Base-by-base conservation (phyloP, 2,888 invertebrate species). In the Rotaria magnacalcarata region DNA sequence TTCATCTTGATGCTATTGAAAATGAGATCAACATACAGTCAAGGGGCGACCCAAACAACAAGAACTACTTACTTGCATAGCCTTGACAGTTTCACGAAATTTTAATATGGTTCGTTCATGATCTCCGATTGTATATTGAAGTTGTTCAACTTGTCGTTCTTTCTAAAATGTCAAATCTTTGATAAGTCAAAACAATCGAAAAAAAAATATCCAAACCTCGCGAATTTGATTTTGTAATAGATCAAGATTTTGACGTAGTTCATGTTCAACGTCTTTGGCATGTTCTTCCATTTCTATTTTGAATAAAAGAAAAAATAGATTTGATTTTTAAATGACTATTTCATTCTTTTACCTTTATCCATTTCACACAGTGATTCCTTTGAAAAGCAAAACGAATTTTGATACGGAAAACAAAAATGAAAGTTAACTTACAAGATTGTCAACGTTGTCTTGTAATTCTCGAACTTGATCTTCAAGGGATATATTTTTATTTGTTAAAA, bases 211-310 rank as follows among this genome's bases (percentile, higher is more conserved):
- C 52, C 87, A 85, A 88, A 95, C 94, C 92, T 96, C 96, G 89
- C 95, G 93, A 19, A 95, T 94, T 87, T 94, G 94, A 0, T 94
- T 94, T 88, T 95, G 94, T 0, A 96, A 94, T 92, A 96, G 93
- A 91, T 99, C 98, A 87, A 98, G 91, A 91, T 98, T 97, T 91
- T 97, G 97, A n/a, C 97, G 93, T 87, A 99, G 92, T 90, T 98
- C 98, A 91, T 96, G 93, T 91, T 99, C 98, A 84, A 96, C 92
- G 91, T 98, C 97, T 85, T 96, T 94, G 89, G 96, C 95, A 88
- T 88, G 91, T 87, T 91, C 91, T 88, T 96, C 80, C 21, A 80
- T 80, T 80, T 80, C 80, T 67, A 67, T 16, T 67, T 67, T 19
- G 4, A 19, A 50, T 50, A 2, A 41, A 16, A 34, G 2, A 34